Base-by-base conservation (phyloP, 2,113 vertebrate species). In the Acinonyx jubatus region DNA sequence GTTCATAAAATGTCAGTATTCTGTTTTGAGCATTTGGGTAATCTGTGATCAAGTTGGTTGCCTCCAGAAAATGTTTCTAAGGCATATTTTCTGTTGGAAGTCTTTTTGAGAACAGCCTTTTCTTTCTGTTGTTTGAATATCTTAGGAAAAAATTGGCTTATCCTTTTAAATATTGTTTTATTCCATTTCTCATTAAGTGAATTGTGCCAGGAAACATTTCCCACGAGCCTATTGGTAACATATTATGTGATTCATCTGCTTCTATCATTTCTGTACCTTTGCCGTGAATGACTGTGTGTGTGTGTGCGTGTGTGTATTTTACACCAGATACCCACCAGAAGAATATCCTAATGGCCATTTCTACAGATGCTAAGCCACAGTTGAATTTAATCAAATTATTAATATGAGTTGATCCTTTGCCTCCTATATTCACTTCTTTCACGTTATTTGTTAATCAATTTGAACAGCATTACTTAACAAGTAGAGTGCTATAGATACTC, bases 381-480 rank as follows among this genome's bases (percentile, higher is more conserved):
- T 69, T 91, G 91, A 63, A 71, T 91, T 91, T 80, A 95, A 96
- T 95, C 86, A 86, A 19, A 89, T 97, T 84, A 86, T 94, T 94
- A 94, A 73, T 80, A 55, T 29, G 65, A 86, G 52, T 73, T 76
- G 88, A 31, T 95, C 81, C 80, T 96, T 89, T 97, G 63, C 76
- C 1, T 97, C 73, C 50, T 71, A 2, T 48, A 4, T 97, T 55
- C 1, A 3, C n/a, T 97, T 97, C 83, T 97, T 82, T 95, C 91
- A 71, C 86, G 13, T 63, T 84, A 13, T 97, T 98, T 98, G 80
- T 93, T 88, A 96, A 95, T 97, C 96, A 83, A 27, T 96, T 92
- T 83, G 92, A 89, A 97, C 68, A 91, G 96, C 65, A 33, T 87
- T 52, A 33, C 2, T 48, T 86, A 97, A 88, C 89, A 96, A 66